Percentiles rank a stretch among this genome's conserved stretches.
Conservation (phyloP, 2,888 invertebrate species). For the Capitulum mitella region DNA sequence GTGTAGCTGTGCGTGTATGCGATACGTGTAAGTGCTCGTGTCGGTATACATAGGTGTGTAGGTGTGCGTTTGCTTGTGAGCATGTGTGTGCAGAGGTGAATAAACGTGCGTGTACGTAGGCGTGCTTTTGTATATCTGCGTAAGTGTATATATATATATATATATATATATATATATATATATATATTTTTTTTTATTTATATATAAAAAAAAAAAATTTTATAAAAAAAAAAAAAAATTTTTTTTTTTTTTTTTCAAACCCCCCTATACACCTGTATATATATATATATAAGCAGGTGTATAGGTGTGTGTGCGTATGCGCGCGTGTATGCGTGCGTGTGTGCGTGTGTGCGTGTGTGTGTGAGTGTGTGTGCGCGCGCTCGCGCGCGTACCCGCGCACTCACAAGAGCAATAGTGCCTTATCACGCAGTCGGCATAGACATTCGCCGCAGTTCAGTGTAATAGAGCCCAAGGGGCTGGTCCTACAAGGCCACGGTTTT, state of each 20-base stretch:
- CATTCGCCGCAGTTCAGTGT: no score
- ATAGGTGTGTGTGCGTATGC: background rate
- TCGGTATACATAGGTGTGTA: background rate
- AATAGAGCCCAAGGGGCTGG: no score
- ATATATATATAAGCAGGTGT: background rate
- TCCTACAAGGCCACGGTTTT: no score
- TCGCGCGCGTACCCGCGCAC: no score
- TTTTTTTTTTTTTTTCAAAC: no score
- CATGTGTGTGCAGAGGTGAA: background rate
- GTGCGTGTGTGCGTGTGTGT: background rate
- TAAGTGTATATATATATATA: background rate
- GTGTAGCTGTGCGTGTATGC: no score
- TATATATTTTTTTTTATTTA: background rate
- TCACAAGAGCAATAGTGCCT: no score
- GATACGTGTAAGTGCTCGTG: background rate
- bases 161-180: background rate
- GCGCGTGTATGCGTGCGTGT: background rate
- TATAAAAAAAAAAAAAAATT: no score
- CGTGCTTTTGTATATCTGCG: background rate
- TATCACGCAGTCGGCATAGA: no score
- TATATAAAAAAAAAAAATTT: no score
- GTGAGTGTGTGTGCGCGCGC: background rate
- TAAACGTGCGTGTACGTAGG: background rate
- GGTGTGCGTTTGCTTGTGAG: background rate
- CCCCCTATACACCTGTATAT: background rate